Evolutionary conservation across 2,888 invertebrate species (phyloP).

Genomic region (Lepidonotus clava): DNA sequence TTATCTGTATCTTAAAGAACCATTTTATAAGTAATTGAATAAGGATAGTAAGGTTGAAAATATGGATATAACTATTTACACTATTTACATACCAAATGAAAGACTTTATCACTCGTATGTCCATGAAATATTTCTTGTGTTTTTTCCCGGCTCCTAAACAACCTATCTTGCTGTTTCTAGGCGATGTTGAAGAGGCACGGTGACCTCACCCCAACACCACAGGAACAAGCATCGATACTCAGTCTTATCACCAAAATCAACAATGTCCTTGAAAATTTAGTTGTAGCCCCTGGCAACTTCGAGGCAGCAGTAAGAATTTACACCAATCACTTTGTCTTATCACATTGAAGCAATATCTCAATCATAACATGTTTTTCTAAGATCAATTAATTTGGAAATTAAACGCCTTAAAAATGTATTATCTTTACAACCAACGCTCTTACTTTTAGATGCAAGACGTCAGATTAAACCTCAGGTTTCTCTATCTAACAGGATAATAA

Average conservation of each 20-base stretch:
- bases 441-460: too few species aligned
- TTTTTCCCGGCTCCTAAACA: too few species aligned
- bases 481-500: too few species aligned
- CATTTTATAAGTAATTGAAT: neutral
- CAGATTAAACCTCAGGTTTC: too few species aligned
- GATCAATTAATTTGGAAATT: too few species aligned
- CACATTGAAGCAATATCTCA: too few species aligned
- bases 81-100: neutral
- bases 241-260: conserved; percentile 98
- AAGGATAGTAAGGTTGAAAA: neutral
- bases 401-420: too few species aligned
- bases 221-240: conserved; percentile 94
- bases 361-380: too few species aligned
- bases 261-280: conserved; percentile 94
- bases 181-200: conserved; percentile 94
- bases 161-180: conserved; percentile 81
- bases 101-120: neutral
- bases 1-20: neutral
- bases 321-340: too few species aligned
- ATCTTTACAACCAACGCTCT: too few species aligned
- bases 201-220: conserved; percentile 93
- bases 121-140: neutral
- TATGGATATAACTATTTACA: neutral
- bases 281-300: conserved; percentile 95
- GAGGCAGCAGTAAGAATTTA: conserved; percentile 81